These are phyloP conservation scores for Philereme transversata DNA, from an alignment of 2,888 invertebrate species.

Conservation along the genomic window DNA sequence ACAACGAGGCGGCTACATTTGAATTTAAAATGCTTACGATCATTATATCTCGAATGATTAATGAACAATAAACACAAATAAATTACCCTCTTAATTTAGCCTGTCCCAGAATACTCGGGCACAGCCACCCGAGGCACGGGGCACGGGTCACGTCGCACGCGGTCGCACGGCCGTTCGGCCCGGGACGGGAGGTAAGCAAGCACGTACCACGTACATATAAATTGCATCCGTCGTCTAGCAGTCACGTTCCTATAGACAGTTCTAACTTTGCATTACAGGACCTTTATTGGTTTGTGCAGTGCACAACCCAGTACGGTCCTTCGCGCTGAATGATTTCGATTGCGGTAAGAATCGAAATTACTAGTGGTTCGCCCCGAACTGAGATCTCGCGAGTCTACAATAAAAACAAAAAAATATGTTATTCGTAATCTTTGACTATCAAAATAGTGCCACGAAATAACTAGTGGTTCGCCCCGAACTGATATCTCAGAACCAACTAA, in stretches of 20 bases:
- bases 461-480: too few relatives aligned
- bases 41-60: slow-evolving; percentile 13
- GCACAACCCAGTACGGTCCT: neutral
- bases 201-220: slow-evolving; percentile 1
- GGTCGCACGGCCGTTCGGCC: too few relatives aligned
- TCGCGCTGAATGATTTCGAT: neutral
- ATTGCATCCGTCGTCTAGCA: neutral
- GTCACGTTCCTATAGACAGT: neutral
- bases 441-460: too few relatives aligned
- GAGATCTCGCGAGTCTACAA: too few relatives aligned
- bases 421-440: too few relatives aligned
- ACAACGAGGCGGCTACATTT: slow-evolving; percentile 1
- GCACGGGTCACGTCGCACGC: too few relatives aligned
- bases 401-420: too few relatives aligned
- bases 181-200: neutral
- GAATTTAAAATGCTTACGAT: slow-evolving; percentile 5
- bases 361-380: too few relatives aligned
- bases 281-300: too few relatives aligned
- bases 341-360: too few relatives aligned
- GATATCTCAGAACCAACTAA: too few relatives aligned
- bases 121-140: neutral
- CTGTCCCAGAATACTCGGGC: neutral
- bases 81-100: slow-evolving; percentile 3
- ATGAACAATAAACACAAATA: slow-evolving; percentile 11
- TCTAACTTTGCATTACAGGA: too few relatives aligned